Base-by-base conservation (phyloP, 1,140 invertebrate species). In the Pissodes strobi region DNA sequence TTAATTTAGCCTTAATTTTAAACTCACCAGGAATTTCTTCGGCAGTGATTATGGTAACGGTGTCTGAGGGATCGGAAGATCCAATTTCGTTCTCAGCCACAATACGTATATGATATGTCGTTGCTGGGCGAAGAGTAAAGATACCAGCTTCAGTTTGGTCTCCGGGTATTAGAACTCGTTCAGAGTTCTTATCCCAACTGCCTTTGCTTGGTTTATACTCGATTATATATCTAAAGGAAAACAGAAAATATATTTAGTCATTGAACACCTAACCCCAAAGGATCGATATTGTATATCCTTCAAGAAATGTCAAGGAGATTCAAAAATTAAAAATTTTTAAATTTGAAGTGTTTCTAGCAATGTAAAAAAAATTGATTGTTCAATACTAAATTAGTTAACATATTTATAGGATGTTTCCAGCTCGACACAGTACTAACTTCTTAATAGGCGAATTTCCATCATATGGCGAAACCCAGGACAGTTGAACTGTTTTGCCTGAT, bases 41-140 rank as follows among this genome's bases (percentile, higher is more conserved):
- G 19, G 93, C 92, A 22, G 95, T 97, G 46, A 94, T 93, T 64
- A 97, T 95, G 0, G 91, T 93, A 0, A 98, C 91, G 6, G 90
- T 91, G 69, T 94, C 91, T 0, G 94, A 97, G 0, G 95, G 92
- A 72, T 94, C 89, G 1, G 94, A 94, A 0, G 87, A 86, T 17
- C 96, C 95, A 64, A 98, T 90, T 79, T 94, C 91, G 77, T 98
- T 98, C 80, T 96, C 92, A 64, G 94, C 96, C 6, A 95, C 89
- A 65, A 98, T 92, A 52, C 95, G 83, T 57, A 97, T 86, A 71
- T 96, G 91, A 75, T 98, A 98, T 1, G 92, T 91, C 0, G 91
- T 95, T 1, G 95, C 93, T 12, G 96, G 95, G 73, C 90, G 85
- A 0, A 98, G 81, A 76, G 92, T 94, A 71, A 90, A 91, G 2